These are phyloP conservation scores for Adrianichthys oophorus DNA, from an alignment of 2,797 vertebrate species.

Conservation along the genomic window DNA sequence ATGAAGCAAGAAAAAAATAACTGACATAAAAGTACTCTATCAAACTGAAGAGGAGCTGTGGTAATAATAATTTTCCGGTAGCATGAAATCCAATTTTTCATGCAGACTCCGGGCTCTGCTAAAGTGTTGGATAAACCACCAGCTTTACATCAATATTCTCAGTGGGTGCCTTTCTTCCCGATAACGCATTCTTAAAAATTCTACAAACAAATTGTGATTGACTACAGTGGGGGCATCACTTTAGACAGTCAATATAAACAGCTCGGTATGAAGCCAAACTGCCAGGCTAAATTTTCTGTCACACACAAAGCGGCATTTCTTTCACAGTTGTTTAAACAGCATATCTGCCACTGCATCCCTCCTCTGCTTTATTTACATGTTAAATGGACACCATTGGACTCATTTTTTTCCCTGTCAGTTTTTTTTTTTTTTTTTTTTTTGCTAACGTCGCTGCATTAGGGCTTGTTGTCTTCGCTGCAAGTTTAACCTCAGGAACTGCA, in stretches of 20 bases:
- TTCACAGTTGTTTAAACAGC: slow-evolving; percentile 40
- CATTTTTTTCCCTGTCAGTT: not conserved
- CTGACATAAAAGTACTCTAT: slow-evolving; percentile 17
- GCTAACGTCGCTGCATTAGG: slow-evolving; percentile 1
- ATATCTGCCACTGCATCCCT: slow-evolving; percentile 27
- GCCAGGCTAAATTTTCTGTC: slow-evolving; percentile 24
- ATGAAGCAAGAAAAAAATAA: slow-evolving; percentile 13
- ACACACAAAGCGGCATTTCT: slow-evolving; percentile 17
- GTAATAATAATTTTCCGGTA: slow-evolving; percentile 23
- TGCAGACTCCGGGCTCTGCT: slow-evolving; percentile 13
- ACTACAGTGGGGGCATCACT: slow-evolving; percentile 35
- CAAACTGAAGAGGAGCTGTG: slow-evolving; percentile 14
- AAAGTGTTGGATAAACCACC: slow-evolving; percentile 33
- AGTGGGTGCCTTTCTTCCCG: slow-evolving; percentile 28
- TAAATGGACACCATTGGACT: slow-evolving; percentile 40
- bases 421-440: not conserved
- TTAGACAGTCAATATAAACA: slow-evolving; percentile 61
- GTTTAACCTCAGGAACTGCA: not conserved
- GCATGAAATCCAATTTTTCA: slow-evolving; percentile 13
- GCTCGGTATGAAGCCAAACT: slow-evolving; percentile 39
- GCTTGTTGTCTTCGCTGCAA: slow-evolving; percentile 21
- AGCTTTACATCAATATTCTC: slow-evolving; percentile 51
- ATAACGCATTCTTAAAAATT: slow-evolving; percentile 47
- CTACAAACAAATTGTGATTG: slow-evolving; percentile 58
- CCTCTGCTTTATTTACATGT: slow-evolving; percentile 15